Conservation (phyloP, 2,797 vertebrate genomes). For the Mus spretus region DNA sequence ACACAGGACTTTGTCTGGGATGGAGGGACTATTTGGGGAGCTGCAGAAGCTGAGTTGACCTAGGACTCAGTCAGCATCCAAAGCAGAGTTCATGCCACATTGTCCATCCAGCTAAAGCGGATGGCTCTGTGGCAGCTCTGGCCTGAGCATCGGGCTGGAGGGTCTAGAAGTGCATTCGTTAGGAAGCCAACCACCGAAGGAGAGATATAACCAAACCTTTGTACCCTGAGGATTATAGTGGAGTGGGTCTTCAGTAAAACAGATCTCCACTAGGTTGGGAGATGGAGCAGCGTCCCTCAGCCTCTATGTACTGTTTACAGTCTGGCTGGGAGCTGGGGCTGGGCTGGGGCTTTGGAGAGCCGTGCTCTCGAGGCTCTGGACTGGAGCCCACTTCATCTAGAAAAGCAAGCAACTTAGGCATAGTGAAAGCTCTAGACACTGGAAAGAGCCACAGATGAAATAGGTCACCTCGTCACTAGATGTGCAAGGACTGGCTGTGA, state of each 20-base stretch:
- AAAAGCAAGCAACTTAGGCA: conserved; percentile 23
- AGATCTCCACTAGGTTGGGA: not conserved
- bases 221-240: not conserved
- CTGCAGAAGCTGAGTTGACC: not conserved
- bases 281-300: not conserved
- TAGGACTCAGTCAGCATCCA: not conserved
- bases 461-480: not conserved
- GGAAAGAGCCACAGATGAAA: conserved; percentile 2
- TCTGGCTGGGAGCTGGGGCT: not conserved
- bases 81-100: not conserved
- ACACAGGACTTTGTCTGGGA: not conserved
- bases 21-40: not conserved
- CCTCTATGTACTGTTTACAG: not conserved
- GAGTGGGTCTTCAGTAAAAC: not conserved
- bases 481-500: not conserved
- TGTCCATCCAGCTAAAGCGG: not conserved
- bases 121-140: not conserved
- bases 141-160: not conserved
- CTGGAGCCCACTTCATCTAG: conserved; percentile 22
- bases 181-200: not conserved
- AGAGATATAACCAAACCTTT: not conserved
- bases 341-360: not conserved
- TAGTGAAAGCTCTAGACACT: not conserved
- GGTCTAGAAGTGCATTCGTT: not conserved
- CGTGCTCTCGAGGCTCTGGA: not conserved